Percentiles rank a stretch among this genome's conserved stretches.
Conservation (phyloP, 1,140 invertebrate species). For the Lasioglossum albipes region DNA sequence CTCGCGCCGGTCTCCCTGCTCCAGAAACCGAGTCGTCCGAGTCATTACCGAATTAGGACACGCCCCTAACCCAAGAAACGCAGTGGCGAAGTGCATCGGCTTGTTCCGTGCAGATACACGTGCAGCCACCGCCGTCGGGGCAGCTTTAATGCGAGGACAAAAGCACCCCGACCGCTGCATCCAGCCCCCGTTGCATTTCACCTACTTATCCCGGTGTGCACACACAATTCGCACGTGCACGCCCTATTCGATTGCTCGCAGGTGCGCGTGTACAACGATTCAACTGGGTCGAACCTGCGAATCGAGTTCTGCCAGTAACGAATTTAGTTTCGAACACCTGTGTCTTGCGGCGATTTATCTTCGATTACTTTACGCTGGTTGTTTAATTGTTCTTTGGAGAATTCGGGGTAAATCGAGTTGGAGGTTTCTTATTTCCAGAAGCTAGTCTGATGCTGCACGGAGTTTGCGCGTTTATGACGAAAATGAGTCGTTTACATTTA, state of each 20-base stretch:
- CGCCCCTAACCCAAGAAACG: background rate
- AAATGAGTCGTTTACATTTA: too few relatives aligned
- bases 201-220: background rate
- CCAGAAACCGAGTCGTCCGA: constrained; percentile 50
- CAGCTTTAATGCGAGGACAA: background rate
- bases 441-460: too few relatives aligned
- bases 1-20: constrained; percentile 29
- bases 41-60: constrained; percentile 72
- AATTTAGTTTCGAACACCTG: too few relatives aligned
- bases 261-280: background rate
- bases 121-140: background rate
- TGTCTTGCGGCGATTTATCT: too few relatives aligned
- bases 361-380: too few relatives aligned
- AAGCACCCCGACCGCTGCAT: background rate
- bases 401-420: too few relatives aligned
- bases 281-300: background rate
- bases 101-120: background rate
- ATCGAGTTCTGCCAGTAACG: too few relatives aligned
- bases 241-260: too few relatives aligned
- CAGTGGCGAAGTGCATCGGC: constrained; percentile 23
- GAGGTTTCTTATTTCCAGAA: too few relatives aligned
- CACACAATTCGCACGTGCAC: background rate
- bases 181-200: background rate
- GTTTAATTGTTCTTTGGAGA: too few relatives aligned
- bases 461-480: too few relatives aligned